Conservation (phyloP, 2,888 invertebrate species). For the Diplazon laetatorius region DNA sequence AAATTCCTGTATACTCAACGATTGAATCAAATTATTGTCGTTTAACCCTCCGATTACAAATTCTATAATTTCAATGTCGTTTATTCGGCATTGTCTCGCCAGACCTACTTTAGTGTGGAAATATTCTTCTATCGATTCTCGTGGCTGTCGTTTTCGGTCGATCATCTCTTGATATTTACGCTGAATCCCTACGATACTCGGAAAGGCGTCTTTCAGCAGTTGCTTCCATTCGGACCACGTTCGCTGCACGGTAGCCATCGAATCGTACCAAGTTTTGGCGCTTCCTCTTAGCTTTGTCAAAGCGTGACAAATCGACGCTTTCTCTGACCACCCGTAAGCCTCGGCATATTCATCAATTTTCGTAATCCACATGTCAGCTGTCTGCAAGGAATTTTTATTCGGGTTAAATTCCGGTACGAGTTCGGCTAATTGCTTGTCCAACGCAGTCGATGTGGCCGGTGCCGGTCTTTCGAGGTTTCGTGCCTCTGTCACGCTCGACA, state of each 20-base stretch:
- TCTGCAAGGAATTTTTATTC: constrained; percentile 43
- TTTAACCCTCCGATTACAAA: constrained; percentile 43
- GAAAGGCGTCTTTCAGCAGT: constrained; percentile 36
- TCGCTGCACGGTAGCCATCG: constrained; percentile 45
- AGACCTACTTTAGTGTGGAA: constrained; percentile 39
- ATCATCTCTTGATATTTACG: constrained; percentile 45
- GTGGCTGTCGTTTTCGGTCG: constrained; percentile 20
- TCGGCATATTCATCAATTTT: constrained; percentile 51
- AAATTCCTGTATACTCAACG: constrained; percentile 39
- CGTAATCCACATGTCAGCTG: constrained; percentile 34
- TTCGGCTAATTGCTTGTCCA: constrained; percentile 35
- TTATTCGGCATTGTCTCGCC: constrained; percentile 42
- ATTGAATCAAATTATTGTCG: constrained; percentile 31
- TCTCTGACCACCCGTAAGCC: constrained; percentile 41
- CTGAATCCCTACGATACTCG: constrained; percentile 37
- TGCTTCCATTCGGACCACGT: constrained; percentile 44
- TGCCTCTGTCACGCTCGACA: constrained; percentile 33
- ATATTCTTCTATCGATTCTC: constrained; percentile 40
- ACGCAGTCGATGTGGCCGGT: constrained; percentile 3
- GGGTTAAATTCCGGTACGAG: constrained; percentile 45
- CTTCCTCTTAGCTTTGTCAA: constrained; percentile 35
- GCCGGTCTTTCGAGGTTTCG: constrained; percentile 2
- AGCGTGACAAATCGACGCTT: constrained; percentile 43
- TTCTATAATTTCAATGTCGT: constrained; percentile 36
- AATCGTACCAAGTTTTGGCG: constrained; percentile 47